These are phyloP conservation scores for Megaceryle maxima DNA, from an alignment of 2,113 vertebrate species.

Conservation along the genomic window DNA sequence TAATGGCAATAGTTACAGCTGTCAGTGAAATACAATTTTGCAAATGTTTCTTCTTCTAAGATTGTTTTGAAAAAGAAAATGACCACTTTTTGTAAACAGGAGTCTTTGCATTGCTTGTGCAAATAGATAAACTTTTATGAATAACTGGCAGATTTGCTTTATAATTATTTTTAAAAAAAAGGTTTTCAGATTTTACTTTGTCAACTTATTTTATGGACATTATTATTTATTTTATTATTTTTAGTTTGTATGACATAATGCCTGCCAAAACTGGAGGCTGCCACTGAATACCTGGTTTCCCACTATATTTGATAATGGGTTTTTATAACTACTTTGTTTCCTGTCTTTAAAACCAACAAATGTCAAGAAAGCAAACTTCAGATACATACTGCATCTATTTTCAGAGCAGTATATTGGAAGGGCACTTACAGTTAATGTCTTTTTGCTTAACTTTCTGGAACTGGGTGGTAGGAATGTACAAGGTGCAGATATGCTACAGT, in stretches of 20 bases:
- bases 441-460: not conserved
- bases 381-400: not conserved
- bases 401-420: not conserved
- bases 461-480: not conserved
- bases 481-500: not conserved
- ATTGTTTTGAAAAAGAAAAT: not conserved
- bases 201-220: not conserved
- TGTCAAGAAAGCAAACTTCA: not conserved
- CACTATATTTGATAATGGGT: not conserved
- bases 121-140: not conserved
- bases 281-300: not conserved
- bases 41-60: not conserved
- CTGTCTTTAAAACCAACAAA: not conserved
- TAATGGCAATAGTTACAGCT: not conserved
- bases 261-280: not conserved
- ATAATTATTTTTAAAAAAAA: not conserved
- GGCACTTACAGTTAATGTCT: not conserved
- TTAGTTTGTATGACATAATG: not conserved
- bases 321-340: not conserved
- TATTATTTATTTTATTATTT: not conserved
- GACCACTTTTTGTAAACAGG: not conserved
- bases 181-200: not conserved
- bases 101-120: rapidly evolving
- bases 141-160: not conserved
- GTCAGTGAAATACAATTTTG: not conserved